Base-by-base conservation (phyloP, 2,888 invertebrate species). In the Apantesis nais region DNA sequence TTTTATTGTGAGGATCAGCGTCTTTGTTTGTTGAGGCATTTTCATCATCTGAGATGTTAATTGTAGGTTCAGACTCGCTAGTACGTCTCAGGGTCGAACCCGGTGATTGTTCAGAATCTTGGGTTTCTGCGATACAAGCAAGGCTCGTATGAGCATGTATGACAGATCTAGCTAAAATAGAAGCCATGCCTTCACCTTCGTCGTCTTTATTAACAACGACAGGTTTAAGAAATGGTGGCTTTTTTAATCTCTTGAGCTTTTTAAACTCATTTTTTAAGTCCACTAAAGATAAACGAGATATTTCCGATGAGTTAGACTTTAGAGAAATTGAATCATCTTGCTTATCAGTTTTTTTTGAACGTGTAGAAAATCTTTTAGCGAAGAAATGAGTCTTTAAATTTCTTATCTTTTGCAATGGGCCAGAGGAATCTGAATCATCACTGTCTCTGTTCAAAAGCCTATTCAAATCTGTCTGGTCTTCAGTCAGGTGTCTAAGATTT, bases 91-190 rank as follows among this genome's bases (percentile, higher is more conserved):
- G 75, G 1, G 93, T 93, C 0, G 93, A 92, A 37, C 87, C 85
- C 0, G 94, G 91, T 9, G 95, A 95, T 66, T 90, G 87, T 73
- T 94, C 94, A 0, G 94, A 93, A 83, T 95, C 95, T 80, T 95
- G 95, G 3, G 92, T 92, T 83, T 96, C 96, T 11, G 95, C 92
- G 62, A 96, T 96, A 80, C 95, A 95, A 74, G 96, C 96, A 25
- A 96, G 90, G 83, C 95, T 96, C 8, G 96, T 95, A 62, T 96
- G 95, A 8, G 95, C 96, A 70, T 95, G 95, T 78, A 96, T 95
- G 1, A 97, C 96, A 3, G 97, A 97, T 74, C 96, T 93, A 14
- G 97, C 97, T 29, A 97, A 89, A 64, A 97, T 92, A 22, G 97
- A 96, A 0, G 97, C 97, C 95, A 97, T 96, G 1, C 96, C 95